These are phyloP conservation scores for Callimorpha dominula DNA, from an alignment of 2,888 invertebrate genomes.

Conservation along the genomic window DNA sequence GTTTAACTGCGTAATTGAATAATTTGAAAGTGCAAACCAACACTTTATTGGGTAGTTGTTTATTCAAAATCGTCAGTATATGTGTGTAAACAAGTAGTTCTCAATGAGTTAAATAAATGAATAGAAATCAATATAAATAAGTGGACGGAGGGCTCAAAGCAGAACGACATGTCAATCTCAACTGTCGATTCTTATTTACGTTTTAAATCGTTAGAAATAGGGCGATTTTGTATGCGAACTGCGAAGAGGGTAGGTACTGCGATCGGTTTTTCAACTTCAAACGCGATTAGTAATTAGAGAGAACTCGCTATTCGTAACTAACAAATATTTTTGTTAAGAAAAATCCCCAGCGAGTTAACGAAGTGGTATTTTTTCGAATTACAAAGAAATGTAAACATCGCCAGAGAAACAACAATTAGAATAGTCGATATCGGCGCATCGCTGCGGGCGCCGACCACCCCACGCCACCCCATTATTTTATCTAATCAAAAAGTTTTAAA, in stretches of 20 bases:
- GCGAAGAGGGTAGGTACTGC: slow-evolving; percentile 51
- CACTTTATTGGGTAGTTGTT: slow-evolving; percentile 31
- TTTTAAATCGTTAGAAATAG: slow-evolving; percentile 76
- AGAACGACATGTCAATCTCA: slow-evolving; percentile 56
- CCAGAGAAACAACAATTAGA: slow-evolving; percentile 84
- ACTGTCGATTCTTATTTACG: slow-evolving; percentile 79
- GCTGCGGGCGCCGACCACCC: slow-evolving; percentile 76
- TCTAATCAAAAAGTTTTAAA: slow-evolving; percentile 88
- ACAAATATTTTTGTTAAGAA: slow-evolving; percentile 53
- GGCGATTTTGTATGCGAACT: slow-evolving; percentile 51
- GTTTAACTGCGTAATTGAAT: slow-evolving; percentile 21
- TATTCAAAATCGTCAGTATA: slow-evolving; percentile 39
- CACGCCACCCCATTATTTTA: slow-evolving; percentile 85
- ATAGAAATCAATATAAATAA: slow-evolving; percentile 68
- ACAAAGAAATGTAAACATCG: slow-evolving; percentile 80
- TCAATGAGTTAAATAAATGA: slow-evolving; percentile 61
- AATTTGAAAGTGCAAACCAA: slow-evolving; percentile 36
- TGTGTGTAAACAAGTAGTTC: slow-evolving; percentile 39
- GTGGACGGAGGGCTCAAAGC: slow-evolving; percentile 63
- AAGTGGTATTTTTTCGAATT: slow-evolving; percentile 66
- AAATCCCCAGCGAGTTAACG: slow-evolving; percentile 54
- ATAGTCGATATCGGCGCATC: slow-evolving; percentile 82
- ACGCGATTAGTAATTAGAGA: slow-evolving; percentile 67
- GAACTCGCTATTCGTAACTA: slow-evolving; percentile 50
- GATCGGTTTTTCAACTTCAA: slow-evolving; percentile 64